These are phyloP conservation scores for Xenopus petersii DNA, from an alignment of 2,797 vertebrate species.

Conservation along the genomic window DNA sequence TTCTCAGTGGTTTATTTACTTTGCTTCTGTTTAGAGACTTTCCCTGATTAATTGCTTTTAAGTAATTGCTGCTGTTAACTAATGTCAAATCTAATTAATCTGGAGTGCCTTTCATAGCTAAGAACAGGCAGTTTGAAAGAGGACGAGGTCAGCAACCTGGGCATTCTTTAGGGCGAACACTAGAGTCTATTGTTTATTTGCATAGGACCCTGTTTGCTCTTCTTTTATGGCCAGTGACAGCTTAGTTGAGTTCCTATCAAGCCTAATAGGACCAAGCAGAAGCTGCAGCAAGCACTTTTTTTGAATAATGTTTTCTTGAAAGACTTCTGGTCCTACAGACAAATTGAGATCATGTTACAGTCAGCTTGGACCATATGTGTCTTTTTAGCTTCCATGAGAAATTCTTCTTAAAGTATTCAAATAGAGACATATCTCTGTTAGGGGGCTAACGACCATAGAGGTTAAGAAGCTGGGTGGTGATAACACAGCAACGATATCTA, in stretches of 20 bases:
- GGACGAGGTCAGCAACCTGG: slow-evolving; percentile 62
- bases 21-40: slow-evolving; percentile 77
- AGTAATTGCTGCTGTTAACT: slow-evolving; percentile 74
- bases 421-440: slow-evolving; percentile 66
- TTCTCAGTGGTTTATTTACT: slow-evolving; percentile 75
- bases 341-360: slow-evolving; percentile 80
- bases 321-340: slow-evolving; percentile 84
- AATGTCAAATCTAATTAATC: slow-evolving; percentile 78
- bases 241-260: slow-evolving; percentile 72
- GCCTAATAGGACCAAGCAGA: slow-evolving; percentile 65
- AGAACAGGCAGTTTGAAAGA: slow-evolving; percentile 53
- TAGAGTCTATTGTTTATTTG: slow-evolving; percentile 78
- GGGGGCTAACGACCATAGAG: slow-evolving; percentile 67
- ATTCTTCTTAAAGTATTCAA: slow-evolving; percentile 60
- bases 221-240: slow-evolving; percentile 75
- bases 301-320: slow-evolving; percentile 88
- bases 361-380: slow-evolving; percentile 78
- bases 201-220: slow-evolving; percentile 81
- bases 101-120: slow-evolving; percentile 60
- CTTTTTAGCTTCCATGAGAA: slow-evolving; percentile 71
- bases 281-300: slow-evolving; percentile 69
- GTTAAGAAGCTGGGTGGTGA: slow-evolving; percentile 70
- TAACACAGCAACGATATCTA: slow-evolving; percentile 80
- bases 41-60: slow-evolving; percentile 78
- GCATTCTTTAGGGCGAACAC: slow-evolving; percentile 61